phyloP scores from a whole-genome alignment of 2,797 vertebrate genomes.

The Lacerta agilis region DNA sequence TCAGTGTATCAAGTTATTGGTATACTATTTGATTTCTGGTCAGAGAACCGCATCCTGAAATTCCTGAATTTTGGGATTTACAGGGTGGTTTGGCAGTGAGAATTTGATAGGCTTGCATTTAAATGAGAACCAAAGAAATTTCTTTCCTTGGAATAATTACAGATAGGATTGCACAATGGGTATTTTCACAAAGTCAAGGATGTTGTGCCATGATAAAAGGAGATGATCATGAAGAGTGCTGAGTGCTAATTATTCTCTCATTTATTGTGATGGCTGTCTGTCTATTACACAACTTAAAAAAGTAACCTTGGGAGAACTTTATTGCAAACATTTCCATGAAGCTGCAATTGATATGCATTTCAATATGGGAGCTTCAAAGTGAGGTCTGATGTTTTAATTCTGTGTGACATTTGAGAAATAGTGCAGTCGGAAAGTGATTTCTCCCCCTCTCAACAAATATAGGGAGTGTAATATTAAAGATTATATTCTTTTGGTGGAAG shows the following conservation, averaged over 20 bases:
- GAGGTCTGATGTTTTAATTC: constrained; percentile 73
- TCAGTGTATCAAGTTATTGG: no score
- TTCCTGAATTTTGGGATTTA: no score
- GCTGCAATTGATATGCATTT: constrained; percentile 67
- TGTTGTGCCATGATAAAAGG: not conserved
- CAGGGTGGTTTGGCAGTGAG: no score
- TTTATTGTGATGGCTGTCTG: constrained; percentile 6
- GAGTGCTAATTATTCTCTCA: not conserved
- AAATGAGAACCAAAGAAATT: not conserved
- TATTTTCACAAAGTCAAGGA: not conserved
- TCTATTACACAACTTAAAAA: constrained; percentile 36
- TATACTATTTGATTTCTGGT: no score
- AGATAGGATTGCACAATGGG: not conserved
- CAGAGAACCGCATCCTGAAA: no score
- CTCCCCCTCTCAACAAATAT: constrained; percentile 56
- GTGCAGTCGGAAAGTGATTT: constrained; percentile 64
- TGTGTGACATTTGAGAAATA: constrained; percentile 71
- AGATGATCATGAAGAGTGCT: not conserved
- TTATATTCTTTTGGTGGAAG: constrained; percentile 73
- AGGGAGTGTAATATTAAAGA: constrained; percentile 70
- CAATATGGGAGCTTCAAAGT: constrained; percentile 64
- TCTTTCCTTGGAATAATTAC: not conserved
- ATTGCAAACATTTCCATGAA: constrained; percentile 60
- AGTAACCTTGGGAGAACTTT: constrained; percentile 53
- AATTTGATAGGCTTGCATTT: not conserved